phyloP scores from a whole-genome alignment of 2,113 vertebrate genomes.

The Harpagus bidentatus region DNA sequence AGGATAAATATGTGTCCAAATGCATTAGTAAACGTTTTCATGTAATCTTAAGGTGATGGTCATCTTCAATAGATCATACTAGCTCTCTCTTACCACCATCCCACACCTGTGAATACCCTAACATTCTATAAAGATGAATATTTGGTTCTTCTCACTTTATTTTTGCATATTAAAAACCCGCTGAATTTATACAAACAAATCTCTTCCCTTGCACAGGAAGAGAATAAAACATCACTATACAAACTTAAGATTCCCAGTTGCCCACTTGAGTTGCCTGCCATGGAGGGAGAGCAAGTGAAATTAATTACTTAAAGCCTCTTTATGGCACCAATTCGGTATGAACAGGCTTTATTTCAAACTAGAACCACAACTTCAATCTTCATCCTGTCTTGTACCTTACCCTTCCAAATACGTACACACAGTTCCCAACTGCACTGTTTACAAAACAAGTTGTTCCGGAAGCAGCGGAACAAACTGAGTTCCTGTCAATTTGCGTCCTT shows the following conservation, averaged over 20 bases:
- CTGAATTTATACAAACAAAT: neutral
- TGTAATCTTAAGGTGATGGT: neutral
- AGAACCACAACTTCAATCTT: neutral
- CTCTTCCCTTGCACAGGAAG: neutral
- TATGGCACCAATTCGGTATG: neutral
- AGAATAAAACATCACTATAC: neutral
- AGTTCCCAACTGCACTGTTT: neutral
- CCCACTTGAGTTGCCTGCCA: neutral
- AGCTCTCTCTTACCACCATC: neutral
- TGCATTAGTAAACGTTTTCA: neutral
- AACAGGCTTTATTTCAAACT: neutral
- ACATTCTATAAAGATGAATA: neutral
- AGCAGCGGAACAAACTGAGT: neutral
- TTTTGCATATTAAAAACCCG: neutral
- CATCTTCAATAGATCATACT: neutral
- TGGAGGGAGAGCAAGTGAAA: neutral
- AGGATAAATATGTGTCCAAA: neutral
- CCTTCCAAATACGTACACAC: neutral
- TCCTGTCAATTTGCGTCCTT: neutral
- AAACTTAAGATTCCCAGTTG: neutral
- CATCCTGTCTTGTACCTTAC: neutral
- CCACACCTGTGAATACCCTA: neutral
- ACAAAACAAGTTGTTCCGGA: neutral
- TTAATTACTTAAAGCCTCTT: neutral
- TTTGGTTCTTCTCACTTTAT: neutral